phyloP scores from a whole-genome alignment of 2,797 vertebrate genomes.

The Petrocephalus schoutedeni region DNA sequence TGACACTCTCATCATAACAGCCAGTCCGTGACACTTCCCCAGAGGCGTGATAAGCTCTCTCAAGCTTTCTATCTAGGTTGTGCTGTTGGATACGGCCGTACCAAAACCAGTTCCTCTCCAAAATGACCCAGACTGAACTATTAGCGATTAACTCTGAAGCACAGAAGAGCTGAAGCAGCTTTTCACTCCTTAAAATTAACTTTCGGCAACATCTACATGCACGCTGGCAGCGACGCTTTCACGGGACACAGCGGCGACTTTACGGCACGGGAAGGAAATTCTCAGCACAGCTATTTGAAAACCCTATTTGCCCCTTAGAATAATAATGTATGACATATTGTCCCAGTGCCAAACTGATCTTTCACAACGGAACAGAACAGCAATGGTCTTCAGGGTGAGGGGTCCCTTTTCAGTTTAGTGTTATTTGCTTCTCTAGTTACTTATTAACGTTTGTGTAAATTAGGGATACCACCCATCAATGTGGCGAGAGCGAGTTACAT shows the following conservation, averaged over 20 bases:
- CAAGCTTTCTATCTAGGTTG: background rate
- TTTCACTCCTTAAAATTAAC: background rate
- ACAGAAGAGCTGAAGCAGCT: background rate
- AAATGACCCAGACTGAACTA: background rate
- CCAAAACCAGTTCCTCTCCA: background rate
- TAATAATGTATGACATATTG: background rate
- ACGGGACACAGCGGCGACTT: background rate
- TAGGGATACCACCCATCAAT: background rate
- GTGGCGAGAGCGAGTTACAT: background rate
- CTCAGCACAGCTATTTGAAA: background rate
- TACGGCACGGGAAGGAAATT: background rate
- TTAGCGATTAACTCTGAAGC: background rate
- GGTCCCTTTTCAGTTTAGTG: background rate
- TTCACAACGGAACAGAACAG: background rate
- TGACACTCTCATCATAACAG: background rate
- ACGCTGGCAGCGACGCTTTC: background rate
- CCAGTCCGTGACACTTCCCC: background rate
- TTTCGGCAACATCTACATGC: background rate
- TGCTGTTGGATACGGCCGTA: background rate
- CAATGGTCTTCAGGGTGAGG: background rate
- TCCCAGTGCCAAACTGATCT: background rate
- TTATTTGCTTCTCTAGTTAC: background rate
- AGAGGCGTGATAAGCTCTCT: background rate
- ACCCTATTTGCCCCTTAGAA: background rate
- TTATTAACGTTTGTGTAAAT: background rate